phyloP scores from a whole-genome alignment of 1,140 invertebrate genomes.

The Monomorium pharaonis region DNA sequence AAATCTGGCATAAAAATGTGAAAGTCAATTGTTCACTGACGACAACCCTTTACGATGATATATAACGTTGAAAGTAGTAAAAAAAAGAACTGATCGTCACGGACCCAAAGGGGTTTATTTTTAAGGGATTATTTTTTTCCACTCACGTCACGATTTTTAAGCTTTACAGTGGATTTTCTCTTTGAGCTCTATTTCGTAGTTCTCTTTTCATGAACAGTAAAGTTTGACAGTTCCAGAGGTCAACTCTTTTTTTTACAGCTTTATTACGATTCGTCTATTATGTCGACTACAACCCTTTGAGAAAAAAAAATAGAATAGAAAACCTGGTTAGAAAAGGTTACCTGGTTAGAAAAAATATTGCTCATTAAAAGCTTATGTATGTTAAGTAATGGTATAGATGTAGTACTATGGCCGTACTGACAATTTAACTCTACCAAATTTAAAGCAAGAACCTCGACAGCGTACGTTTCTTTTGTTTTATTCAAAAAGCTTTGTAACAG shows the following conservation, averaged over 20 bases:
- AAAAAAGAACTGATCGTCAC: conserved; percentile 60
- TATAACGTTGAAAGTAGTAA: conserved; percentile 58
- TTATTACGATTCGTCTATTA: conserved; percentile 63
- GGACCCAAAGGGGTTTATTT: conserved; percentile 77
- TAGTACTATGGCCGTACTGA: conserved; percentile 65
- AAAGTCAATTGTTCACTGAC: conserved; percentile 60
- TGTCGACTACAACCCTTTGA: conserved; percentile 73
- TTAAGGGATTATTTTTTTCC: conserved; percentile 73
- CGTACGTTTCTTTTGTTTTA: conserved; percentile 47
- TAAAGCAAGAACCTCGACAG: background rate
- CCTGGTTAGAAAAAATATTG: conserved; percentile 75
- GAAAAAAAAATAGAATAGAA: conserved; percentile 34
- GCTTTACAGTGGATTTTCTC: conserved; percentile 70
- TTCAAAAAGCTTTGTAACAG: conserved; percentile 78
- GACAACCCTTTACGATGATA: conserved; percentile 73
- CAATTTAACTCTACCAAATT: conserved; percentile 46
- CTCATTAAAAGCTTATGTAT: conserved; percentile 75
- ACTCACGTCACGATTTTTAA: conserved; percentile 66
- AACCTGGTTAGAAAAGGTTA: too few relatives aligned
- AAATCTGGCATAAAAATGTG: conserved; percentile 26
- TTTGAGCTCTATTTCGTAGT: conserved; percentile 32
- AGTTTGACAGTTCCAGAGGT: conserved; percentile 73
- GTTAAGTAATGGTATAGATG: too few relatives aligned
- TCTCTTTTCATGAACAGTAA: conserved; percentile 77
- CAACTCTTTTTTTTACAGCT: conserved; percentile 77